These are phyloP conservation scores for Rhyacophila evoluta DNA, from an alignment of 2,888 invertebrate species.

Conservation along the genomic window DNA sequence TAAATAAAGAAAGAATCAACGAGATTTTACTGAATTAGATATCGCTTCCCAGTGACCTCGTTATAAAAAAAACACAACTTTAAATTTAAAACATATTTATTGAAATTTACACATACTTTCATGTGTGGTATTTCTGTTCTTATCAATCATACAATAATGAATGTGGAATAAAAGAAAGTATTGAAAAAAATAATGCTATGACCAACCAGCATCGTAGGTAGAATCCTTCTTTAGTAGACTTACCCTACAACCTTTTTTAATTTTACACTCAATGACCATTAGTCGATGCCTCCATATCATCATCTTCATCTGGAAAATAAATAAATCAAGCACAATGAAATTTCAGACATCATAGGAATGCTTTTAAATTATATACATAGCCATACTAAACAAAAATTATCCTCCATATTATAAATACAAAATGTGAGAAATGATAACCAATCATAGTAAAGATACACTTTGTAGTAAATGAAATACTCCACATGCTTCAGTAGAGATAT, in stretches of 20 bases:
- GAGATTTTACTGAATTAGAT: too few species aligned
- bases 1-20: too few species aligned
- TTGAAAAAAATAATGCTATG: not conserved
- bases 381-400: too few species aligned
- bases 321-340: too few species aligned
- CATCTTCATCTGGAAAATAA: slow-evolving; percentile 65
- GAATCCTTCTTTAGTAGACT: not conserved
- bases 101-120: slow-evolving; percentile 26
- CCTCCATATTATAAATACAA: too few species aligned
- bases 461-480: too few species aligned
- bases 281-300: slow-evolving; percentile 59
- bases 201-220: not conserved
- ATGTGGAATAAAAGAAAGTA: not conserved
- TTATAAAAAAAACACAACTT: slow-evolving; percentile 35
- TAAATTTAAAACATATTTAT: slow-evolving; percentile 38
- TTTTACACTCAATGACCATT: slow-evolving; percentile 59
- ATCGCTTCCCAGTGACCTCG: slow-evolving; percentile 54
- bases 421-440: too few species aligned
- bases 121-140: slow-evolving; percentile 55
- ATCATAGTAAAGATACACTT: too few species aligned
- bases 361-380: too few species aligned
- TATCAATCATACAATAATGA: slow-evolving; percentile 56
- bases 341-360: too few species aligned
- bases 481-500: too few species aligned
- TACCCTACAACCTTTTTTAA: not conserved